These are phyloP conservation scores for Mastomys coucha DNA, from an alignment of 2,113 vertebrate genomes.

Conservation along the genomic window DNA sequence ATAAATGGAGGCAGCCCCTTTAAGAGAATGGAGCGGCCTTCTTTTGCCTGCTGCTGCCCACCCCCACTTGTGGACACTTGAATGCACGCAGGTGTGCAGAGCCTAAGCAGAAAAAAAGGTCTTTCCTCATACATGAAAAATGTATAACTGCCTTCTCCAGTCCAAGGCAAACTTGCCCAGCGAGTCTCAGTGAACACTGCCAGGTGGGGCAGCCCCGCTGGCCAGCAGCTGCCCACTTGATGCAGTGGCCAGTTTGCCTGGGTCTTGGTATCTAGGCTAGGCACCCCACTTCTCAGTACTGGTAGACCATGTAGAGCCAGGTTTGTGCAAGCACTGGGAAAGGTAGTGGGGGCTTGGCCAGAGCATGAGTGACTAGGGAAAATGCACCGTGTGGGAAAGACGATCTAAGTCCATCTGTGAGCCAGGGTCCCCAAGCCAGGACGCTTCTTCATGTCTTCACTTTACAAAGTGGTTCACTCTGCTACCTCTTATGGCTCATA, in stretches of 20 bases:
- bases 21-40: slow-evolving; percentile 52
- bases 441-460: too few relatives aligned
- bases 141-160: slow-evolving; percentile 15
- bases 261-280: not conserved
- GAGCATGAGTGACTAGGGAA: not conserved
- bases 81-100: slow-evolving; percentile 69
- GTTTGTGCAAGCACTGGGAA: not conserved
- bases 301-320: not conserved
- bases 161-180: not conserved
- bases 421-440: slow-evolving; percentile 63
- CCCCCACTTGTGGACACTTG: slow-evolving; percentile 52
- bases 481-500: not conserved
- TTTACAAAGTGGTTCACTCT: too few relatives aligned
- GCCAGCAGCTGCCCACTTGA: not conserved
- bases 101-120: slow-evolving; percentile 47
- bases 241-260: not conserved
- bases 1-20: slow-evolving; percentile 55
- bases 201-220: not conserved
- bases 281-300: not conserved
- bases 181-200: not conserved
- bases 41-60: not conserved
- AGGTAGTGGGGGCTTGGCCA: not conserved
- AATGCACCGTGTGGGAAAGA: not conserved
- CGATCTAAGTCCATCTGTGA: slow-evolving; percentile 62
- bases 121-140: slow-evolving; percentile 3